Conservation (phyloP, 2,113 vertebrate species). For the Centropus unirufus region DNA sequence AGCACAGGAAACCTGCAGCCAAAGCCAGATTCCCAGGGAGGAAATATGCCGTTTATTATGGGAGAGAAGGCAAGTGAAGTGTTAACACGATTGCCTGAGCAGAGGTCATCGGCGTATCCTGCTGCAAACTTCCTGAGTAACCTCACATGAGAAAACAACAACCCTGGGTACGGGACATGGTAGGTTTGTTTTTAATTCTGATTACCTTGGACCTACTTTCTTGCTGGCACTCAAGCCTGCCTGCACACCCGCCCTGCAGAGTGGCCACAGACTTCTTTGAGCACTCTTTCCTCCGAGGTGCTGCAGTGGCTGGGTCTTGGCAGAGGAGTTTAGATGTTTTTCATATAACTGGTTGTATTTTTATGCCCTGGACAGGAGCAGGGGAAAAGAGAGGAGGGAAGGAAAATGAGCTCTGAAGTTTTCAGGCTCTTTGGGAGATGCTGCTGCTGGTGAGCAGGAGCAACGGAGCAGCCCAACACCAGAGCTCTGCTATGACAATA, state of each 20-base stretch:
- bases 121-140: conserved; percentile 83
- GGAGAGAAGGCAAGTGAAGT: conserved; percentile 76
- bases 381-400: not conserved
- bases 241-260: not conserved
- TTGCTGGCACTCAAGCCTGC: not conserved
- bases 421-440: not conserved
- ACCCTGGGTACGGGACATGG: not conserved
- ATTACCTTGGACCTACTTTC: conserved; percentile 65
- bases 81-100: conserved; percentile 63
- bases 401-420: not conserved
- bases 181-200: conserved; percentile 65
- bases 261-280: not conserved
- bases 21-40: conserved; percentile 47
- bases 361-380: not conserved
- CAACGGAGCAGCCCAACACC: not conserved
- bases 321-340: not conserved
- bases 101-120: conserved; percentile 79
- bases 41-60: conserved; percentile 67
- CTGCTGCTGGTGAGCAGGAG: not conserved
- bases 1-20: conserved; percentile 73
- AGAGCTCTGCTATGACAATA: not conserved
- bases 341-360: not conserved
- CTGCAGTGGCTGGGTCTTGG: not conserved
- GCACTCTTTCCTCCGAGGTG: not conserved
- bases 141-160: conserved; percentile 77